phyloP scores from a whole-genome alignment of 2,888 invertebrate genomes.

The Malachius bipustulatus region DNA sequence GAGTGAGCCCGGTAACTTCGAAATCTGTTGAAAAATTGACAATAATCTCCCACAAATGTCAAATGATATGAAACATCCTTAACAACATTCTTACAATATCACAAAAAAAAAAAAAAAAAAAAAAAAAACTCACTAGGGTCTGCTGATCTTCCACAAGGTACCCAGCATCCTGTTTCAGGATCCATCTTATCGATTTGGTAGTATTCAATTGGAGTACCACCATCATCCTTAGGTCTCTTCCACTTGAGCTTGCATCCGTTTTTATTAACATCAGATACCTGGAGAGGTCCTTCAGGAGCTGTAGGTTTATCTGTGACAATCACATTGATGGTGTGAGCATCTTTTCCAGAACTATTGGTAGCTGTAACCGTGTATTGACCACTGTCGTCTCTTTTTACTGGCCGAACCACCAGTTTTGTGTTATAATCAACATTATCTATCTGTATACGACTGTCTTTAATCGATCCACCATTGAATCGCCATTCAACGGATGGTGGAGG shows the following conservation, averaged over 20 bases:
- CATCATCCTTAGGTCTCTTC: slow-evolving; percentile 92
- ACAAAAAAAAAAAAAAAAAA: neutral
- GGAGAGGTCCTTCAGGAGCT: slow-evolving; percentile 80
- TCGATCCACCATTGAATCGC: slow-evolving; percentile 73
- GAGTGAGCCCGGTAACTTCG: slow-evolving; percentile 73
- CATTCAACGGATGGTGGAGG: slow-evolving; percentile 91
- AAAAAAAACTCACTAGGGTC: slow-evolving; percentile 54
- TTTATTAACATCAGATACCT: slow-evolving; percentile 81
- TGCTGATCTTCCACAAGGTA: slow-evolving; percentile 71
- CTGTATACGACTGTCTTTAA: slow-evolving; percentile 58
- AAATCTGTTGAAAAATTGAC: no score
- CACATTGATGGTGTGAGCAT: slow-evolving; percentile 69
- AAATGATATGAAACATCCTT: no score
- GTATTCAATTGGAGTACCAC: slow-evolving; percentile 87
- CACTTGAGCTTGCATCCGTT: slow-evolving; percentile 91
- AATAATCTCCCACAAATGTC: no score
- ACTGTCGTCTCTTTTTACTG: slow-evolving; percentile 67
- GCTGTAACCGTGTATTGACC: slow-evolving; percentile 82
- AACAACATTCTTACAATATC: no score
- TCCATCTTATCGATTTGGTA: slow-evolving; percentile 95
- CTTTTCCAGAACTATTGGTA: slow-evolving; percentile 77
- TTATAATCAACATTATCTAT: slow-evolving; percentile 81
- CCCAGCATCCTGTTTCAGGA: slow-evolving; percentile 78
- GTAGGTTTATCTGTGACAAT: slow-evolving; percentile 78
- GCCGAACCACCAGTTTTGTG: slow-evolving; percentile 74